Base-by-base conservation (phyloP, 1,140 invertebrate genomes). In the Bombus impatiens region DNA sequence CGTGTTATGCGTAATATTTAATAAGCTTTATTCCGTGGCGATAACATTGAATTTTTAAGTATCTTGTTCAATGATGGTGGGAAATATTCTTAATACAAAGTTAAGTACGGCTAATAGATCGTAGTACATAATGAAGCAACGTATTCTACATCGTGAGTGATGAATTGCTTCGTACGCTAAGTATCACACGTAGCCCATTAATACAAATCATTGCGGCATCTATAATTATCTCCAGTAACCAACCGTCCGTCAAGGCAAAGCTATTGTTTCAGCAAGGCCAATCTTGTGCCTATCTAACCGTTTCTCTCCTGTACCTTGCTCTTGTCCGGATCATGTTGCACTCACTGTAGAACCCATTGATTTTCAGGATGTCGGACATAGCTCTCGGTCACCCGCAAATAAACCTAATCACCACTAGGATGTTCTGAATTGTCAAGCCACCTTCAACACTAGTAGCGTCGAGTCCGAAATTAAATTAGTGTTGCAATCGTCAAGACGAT, bases 351-450 rank as follows among this genome's bases (percentile, higher is more conserved):
- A 47, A 78, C 44, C 85, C 91, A 93, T 93, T 93, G 93, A 94
- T 93, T 93, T 92, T 92, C 91, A 91, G 88, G 91, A 93, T 92
- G 92, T 92, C 90, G 89, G 87, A 92, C 91, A 92, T 89, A 87
- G 89, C 91, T 88, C 91, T 90, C 91, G 82, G 89, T 84, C 84
- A 84, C 78, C 92, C 90, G 92, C 94, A 94, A 94, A 94, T 94
- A 93, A 93, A 94, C 88, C 93, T 94, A 94, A 95, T 95, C 93
- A 93, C 88, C 77, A 84, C 71, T 86, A 87, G 47, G 81, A 70
- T 86, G 89, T 89, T 78, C 90, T 78, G 87, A 86, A 94, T 92
- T 93, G 91, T 91, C 91, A 87, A 86, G 93, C 89, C 90, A 93
- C 93, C 92, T 93, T 93, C 91, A 86, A 85, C 76, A 44, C 80